phyloP scores from a whole-genome alignment of 1,140 invertebrate species.

The Anastrepha obliqua region DNA sequence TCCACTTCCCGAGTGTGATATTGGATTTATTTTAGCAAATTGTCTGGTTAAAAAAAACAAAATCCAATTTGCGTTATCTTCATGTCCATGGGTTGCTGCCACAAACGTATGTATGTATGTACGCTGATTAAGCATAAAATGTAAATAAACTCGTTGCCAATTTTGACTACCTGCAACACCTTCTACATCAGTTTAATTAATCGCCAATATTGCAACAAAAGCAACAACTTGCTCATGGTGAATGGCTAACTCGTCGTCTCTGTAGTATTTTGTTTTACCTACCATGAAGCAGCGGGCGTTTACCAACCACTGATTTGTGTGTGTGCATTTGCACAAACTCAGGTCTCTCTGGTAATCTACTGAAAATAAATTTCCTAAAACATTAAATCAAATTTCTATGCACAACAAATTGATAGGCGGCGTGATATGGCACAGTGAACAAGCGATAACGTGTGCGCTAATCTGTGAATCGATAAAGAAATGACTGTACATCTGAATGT shows the following conservation, averaged over 20 bases:
- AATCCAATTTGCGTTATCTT: no score
- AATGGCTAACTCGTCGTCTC: background rate
- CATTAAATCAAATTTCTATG: no score
- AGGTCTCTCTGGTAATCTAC: background rate
- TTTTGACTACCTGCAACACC: slow-evolving; percentile 33
- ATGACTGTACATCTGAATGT: no score
- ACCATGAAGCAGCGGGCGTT: background rate
- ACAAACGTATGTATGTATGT: background rate
- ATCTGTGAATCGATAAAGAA: no score
- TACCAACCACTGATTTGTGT: background rate
- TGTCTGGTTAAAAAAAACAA: background rate
- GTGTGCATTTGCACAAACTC: background rate
- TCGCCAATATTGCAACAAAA: slow-evolving; percentile 10
- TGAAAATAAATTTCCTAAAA: background rate
- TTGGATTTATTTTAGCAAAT: background rate
- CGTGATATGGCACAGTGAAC: no score
- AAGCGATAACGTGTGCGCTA: no score
- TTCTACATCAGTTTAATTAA: slow-evolving; percentile 35
- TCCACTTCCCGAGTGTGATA: background rate
- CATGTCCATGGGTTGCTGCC: background rate
- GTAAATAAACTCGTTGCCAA: slow-evolving; percentile 8
- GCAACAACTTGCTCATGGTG: background rate
- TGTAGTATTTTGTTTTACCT: background rate
- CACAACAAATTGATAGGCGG: no score
- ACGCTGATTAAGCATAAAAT: background rate